phyloP scores from a whole-genome alignment of 2,888 invertebrate genomes.

The Zaprionus bogoriensis region DNA sequence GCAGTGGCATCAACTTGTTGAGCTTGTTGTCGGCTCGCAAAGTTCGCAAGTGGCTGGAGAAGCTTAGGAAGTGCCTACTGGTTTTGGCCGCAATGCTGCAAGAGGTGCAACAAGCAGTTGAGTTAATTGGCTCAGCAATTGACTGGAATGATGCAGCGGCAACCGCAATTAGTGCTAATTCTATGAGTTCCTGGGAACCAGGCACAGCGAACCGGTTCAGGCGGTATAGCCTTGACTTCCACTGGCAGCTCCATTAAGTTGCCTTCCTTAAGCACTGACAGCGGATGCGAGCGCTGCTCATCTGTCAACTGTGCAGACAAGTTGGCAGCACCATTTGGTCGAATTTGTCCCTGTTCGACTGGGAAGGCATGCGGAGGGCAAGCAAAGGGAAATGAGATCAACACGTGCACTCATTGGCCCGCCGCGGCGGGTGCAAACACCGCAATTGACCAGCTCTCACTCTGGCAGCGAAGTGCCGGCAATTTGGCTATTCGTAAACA shows the following conservation, averaged over 20 bases:
- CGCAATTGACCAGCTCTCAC: too few relatives aligned
- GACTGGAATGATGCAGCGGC: neutral
- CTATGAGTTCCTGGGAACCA: neutral
- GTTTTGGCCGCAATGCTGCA: neutral
- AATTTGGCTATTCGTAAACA: slow-evolving; percentile 46
- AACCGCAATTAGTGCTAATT: neutral
- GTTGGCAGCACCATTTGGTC: slow-evolving; percentile 32
- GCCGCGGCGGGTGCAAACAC: too few relatives aligned
- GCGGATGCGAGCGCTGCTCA: neutral
- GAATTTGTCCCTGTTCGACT: slow-evolving; percentile 31
- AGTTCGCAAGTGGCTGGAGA: too few relatives aligned
- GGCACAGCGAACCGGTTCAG: neutral
- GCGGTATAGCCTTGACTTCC: neutral
- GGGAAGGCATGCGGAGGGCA: too few relatives aligned
- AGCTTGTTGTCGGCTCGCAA: too few relatives aligned
- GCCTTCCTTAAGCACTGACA: neutral
- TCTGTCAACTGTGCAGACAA: slow-evolving; percentile 9
- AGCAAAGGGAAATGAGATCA: too few relatives aligned
- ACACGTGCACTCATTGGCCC: slow-evolving; percentile 42
- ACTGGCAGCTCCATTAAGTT: neutral
- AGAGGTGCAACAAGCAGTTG: neutral
- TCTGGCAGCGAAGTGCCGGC: too few relatives aligned
- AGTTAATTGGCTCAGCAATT: neutral
- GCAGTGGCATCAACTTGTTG: too few relatives aligned
- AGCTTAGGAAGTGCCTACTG: too few relatives aligned